Evolutionary conservation across 2,113 vertebrate genomes (phyloP).

Genomic region (Leuciscus idus): DNA sequence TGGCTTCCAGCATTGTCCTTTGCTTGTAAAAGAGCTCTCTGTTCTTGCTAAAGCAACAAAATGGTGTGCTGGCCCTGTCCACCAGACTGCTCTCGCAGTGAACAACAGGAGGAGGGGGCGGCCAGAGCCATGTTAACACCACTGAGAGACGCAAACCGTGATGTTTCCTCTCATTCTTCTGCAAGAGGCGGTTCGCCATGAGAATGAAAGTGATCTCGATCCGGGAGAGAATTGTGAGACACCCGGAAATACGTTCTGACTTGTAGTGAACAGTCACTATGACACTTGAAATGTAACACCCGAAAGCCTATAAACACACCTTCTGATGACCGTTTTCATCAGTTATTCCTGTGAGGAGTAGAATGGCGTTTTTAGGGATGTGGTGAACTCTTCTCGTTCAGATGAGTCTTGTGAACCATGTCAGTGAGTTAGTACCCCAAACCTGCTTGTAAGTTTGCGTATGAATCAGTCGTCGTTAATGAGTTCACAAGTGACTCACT

Average conservation of each 20-base stretch:
- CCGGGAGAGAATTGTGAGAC: background rate
- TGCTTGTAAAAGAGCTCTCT: slow-evolving; percentile 75
- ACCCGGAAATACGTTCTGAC: background rate
- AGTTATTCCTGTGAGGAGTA: background rate
- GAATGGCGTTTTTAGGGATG: background rate
- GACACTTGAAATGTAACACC: background rate
- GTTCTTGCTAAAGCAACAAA: slow-evolving; percentile 63
- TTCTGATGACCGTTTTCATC: background rate
- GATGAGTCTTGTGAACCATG: background rate
- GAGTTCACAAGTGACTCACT: background rate
- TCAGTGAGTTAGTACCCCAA: too few relatives aligned
- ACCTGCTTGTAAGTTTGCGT: background rate
- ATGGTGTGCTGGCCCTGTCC: slow-evolving; percentile 43
- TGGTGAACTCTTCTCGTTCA: background rate
- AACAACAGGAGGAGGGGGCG: slow-evolving; percentile 16
- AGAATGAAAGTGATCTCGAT: background rate
- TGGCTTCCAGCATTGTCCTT: slow-evolving; percentile 76
- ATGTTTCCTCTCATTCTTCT: slow-evolving; percentile 42
- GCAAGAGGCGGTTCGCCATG: background rate
- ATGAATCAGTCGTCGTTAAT: background rate
- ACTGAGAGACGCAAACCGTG: background rate
- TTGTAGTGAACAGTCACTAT: background rate
- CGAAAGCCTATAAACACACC: background rate
- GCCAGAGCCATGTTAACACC: slow-evolving; percentile 10
- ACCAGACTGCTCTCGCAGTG: slow-evolving; percentile 30